Conservation (phyloP, 2,888 invertebrate genomes). For the Autographa pulchrina region DNA sequence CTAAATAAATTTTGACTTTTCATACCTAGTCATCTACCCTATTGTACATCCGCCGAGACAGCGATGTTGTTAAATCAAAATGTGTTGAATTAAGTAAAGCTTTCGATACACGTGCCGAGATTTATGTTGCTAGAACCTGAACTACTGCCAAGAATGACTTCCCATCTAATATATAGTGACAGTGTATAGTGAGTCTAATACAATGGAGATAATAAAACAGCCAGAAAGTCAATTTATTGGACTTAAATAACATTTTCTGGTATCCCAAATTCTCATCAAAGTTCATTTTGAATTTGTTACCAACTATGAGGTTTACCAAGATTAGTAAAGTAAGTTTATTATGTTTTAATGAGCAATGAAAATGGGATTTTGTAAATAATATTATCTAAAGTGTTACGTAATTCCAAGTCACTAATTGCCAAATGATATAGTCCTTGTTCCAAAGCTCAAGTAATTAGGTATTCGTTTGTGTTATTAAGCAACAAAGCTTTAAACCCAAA, state of each 20-base stretch:
- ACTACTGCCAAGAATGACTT: not conserved
- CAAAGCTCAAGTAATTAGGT: slow-evolving; percentile 7
- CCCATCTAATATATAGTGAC: not conserved
- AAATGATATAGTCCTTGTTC: not conserved
- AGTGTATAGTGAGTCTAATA: too few relatives aligned
- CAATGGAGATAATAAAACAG: not conserved
- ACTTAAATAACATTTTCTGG: not conserved
- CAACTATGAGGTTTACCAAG: not conserved
- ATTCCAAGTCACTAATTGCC: not conserved
- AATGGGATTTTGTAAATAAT: not conserved
- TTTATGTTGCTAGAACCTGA: not conserved
- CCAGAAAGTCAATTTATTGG: not conserved
- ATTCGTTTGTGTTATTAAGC: slow-evolving; percentile 7
- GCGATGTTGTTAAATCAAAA: not conserved
- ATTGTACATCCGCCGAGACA: not conserved
- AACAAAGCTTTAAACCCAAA: slow-evolving; percentile 7
- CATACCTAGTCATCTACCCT: too few relatives aligned
- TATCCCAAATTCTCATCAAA: not conserved
- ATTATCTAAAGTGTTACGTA: not conserved
- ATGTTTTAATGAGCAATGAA: slow-evolving; percentile 4
- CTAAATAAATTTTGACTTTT: too few relatives aligned
- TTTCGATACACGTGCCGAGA: not conserved
- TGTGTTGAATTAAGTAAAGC: not conserved
- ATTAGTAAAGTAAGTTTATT: not conserved
- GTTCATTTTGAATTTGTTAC: not conserved